phyloP scores from a whole-genome alignment of 2,113 vertebrate genomes.

The Dendrocopos noguchii region DNA sequence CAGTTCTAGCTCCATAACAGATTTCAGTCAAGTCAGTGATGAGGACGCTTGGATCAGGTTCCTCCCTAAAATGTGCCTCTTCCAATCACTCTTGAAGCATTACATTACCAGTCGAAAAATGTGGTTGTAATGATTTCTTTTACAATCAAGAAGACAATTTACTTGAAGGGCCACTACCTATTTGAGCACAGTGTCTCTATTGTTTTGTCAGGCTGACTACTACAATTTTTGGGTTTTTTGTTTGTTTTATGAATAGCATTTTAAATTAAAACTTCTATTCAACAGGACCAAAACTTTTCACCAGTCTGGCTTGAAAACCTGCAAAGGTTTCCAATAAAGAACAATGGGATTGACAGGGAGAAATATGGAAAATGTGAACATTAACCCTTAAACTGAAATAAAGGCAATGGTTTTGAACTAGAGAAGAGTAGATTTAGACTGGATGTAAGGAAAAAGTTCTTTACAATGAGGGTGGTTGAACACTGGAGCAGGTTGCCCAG shows the following conservation, averaged over 20 bases:
- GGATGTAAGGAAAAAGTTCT: too few species aligned
- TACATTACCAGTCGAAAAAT: background rate
- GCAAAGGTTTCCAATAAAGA: background rate
- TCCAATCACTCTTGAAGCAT: background rate
- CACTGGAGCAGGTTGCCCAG: too few species aligned
- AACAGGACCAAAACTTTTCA: background rate
- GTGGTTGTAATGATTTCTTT: constrained; percentile 3
- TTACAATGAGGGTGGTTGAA: too few species aligned
- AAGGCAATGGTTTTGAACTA: background rate
- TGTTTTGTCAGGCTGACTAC: background rate
- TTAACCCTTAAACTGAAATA: background rate
- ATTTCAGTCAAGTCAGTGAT: background rate
- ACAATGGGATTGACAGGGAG: background rate
- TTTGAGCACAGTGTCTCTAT: background rate
- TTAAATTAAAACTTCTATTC: background rate
- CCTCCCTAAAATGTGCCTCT: background rate
- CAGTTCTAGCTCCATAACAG: background rate
- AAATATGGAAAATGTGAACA: background rate
- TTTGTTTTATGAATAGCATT: background rate
- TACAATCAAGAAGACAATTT: constrained; percentile 4
- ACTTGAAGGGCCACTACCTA: background rate
- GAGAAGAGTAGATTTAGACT: too few species aligned
- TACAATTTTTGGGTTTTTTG: background rate
- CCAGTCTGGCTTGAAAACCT: background rate
- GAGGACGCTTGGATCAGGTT: background rate